Base-by-base conservation (phyloP, 2,113 vertebrate species). In the Callaeas wilsoni region DNA sequence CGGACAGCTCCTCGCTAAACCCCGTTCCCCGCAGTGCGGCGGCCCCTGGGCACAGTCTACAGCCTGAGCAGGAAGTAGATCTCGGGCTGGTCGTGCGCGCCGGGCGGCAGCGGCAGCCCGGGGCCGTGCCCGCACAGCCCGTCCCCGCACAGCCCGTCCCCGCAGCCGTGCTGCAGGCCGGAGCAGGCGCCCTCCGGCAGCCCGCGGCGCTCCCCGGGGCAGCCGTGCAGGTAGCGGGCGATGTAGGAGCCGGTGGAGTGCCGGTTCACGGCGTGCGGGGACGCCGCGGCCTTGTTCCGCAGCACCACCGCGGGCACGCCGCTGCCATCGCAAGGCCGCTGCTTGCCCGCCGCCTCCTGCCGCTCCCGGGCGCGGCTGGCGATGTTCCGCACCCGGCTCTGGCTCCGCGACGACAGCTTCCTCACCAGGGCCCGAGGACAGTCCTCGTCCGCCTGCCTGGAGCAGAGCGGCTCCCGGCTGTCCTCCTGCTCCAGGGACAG, bases 181-280 rank as follows among this genome's bases (percentile, higher is more conserved):
- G 97, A 93, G 26, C 99, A 99, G 1, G 99, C 97, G 0, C 99
- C 99, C 95, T 99, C 99, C 0, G 99, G 99, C 46, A 98, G 97
- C 4, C 99, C 99, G 2, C 99, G 97, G 81, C 98, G 98, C 91
- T 96, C 75, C 7, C 42, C 88, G 6, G 95, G 92, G 49, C 90
- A 84, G 56, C 98, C 97, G 20, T 97, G 98, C 85, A 99, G 97
- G 95, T 98, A 99, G 39, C 99, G 98, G 5, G 98, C 98, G 41
- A 99, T 99, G 97, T 99, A 99, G 0, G 99, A 99, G 78, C 99
- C 99, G 0, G 99, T 99, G 13, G 99, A 99, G 86, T 99, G 99
- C 75, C 99, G 98, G 97, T 98, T 99, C 32, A 95, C 75, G 1
- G 93, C 23, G 2, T 95, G 98, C 55, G 98, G 97, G 41, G 98